Conservation (phyloP, 2,797 vertebrate genomes). For the Intellagama lesueurii region DNA sequence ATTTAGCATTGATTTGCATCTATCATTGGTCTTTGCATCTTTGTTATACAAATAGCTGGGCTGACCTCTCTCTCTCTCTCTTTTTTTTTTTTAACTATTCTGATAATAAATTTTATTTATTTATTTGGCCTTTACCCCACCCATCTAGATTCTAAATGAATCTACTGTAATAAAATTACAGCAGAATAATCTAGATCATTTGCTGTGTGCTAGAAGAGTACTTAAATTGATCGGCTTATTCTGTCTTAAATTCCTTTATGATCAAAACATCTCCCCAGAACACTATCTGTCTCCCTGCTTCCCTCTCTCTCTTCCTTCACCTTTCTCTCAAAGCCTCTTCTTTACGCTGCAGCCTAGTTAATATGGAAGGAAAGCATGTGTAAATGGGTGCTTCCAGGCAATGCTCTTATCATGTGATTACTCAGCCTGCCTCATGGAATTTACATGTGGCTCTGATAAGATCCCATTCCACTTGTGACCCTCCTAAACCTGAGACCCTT, state of each 20-base stretch:
- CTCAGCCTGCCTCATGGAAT: background rate
- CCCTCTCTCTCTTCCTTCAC: background rate
- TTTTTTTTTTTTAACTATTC: too few species aligned
- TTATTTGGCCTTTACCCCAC: too few species aligned
- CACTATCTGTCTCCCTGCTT: background rate
- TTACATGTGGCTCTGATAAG: too few species aligned
- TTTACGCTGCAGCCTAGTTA: background rate
- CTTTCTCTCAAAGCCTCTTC: background rate
- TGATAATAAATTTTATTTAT: too few species aligned
- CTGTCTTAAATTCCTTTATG: slow-evolving; percentile 40
- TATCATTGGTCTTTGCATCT: slow-evolving; percentile 34
- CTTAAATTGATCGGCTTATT: slow-evolving; percentile 70
- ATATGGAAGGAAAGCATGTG: background rate
- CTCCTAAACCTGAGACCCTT: background rate
- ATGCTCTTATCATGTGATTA: background rate
- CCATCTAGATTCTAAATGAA: too few species aligned
- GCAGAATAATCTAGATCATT: slow-evolving; percentile 55
- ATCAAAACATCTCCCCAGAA: background rate
- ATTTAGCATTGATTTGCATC: background rate
- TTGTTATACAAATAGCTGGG: background rate
- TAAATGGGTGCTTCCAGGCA: background rate
- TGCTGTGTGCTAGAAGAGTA: slow-evolving; percentile 59
- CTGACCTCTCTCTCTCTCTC: too few species aligned
- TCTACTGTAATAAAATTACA: slow-evolving; percentile 59
- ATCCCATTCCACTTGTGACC: background rate